phyloP scores from a whole-genome alignment of 2,113 vertebrate species.

The Pelodiscus sinensis region DNA sequence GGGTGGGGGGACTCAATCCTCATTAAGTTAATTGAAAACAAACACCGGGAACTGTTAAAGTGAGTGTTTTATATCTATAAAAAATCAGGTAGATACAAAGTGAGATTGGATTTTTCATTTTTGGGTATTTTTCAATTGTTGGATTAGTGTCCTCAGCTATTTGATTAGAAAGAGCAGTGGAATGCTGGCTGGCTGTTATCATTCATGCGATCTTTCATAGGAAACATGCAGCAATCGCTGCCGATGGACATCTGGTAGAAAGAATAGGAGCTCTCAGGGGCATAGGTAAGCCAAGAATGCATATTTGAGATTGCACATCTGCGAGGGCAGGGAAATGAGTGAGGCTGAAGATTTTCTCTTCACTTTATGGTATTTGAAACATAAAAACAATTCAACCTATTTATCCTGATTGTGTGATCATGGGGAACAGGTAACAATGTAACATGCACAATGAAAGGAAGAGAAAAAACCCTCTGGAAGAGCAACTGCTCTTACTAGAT shows the following conservation, averaged over 20 bases:
- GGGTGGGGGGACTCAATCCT: neutral
- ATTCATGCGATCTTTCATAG: neutral
- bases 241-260: fast-evolving
- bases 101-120: neutral
- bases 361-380: neutral
- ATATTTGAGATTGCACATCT: neutral
- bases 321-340: neutral
- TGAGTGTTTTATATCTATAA: neutral
- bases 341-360: neutral
- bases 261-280: neutral
- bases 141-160: neutral
- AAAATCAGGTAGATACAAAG: neutral
- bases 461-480: neutral
- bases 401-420: neutral
- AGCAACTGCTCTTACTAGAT: neutral
- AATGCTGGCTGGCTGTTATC: neutral
- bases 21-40: conserved; percentile 6
- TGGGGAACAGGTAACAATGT: neutral
- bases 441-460: neutral
- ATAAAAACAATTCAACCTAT: neutral
- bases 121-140: neutral
- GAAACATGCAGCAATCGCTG: neutral
- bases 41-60: neutral
- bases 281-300: neutral
- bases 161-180: neutral